phyloP scores from a whole-genome alignment of 2,797 vertebrate species.

The Oreochromis grahami region DNA sequence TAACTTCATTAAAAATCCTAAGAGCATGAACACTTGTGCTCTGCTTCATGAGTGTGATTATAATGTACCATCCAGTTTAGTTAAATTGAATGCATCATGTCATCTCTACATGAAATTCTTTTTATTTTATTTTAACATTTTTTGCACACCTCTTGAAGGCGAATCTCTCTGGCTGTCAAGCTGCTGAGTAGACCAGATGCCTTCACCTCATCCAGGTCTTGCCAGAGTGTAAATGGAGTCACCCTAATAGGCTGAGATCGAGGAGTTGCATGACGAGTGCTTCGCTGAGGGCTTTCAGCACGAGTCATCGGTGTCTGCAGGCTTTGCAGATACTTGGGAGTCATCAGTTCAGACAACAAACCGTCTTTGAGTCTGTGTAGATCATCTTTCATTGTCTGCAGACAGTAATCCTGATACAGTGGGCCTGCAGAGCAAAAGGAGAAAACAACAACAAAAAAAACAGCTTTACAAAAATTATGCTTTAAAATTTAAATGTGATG shows the following conservation, averaged over 20 bases:
- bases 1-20: background rate
- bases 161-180: slow-evolving; percentile 58
- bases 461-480: background rate
- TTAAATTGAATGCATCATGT: background rate
- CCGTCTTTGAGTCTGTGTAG: slow-evolving; percentile 20
- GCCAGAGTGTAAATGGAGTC: slow-evolving; percentile 71
- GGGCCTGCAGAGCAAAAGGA: slow-evolving; percentile 59
- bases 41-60: background rate
- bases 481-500: background rate
- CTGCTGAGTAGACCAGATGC: slow-evolving; percentile 50
- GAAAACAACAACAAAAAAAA: background rate
- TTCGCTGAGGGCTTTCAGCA: background rate
- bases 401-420: slow-evolving; percentile 79
- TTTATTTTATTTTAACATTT: background rate
- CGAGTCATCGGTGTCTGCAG: accelerated
- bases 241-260: background rate
- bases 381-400: slow-evolving; percentile 42
- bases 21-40: background rate
- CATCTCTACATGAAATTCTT: background rate
- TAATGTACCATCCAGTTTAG: background rate
- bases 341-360: slow-evolving; percentile 40
- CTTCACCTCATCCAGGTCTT: slow-evolving; percentile 76
- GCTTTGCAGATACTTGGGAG: slow-evolving; percentile 1
- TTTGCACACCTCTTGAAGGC: slow-evolving; percentile 77
- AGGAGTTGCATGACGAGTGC: background rate